Base-by-base conservation (phyloP, 1,140 invertebrate genomes). In the Zaprionus gabonicus region DNA sequence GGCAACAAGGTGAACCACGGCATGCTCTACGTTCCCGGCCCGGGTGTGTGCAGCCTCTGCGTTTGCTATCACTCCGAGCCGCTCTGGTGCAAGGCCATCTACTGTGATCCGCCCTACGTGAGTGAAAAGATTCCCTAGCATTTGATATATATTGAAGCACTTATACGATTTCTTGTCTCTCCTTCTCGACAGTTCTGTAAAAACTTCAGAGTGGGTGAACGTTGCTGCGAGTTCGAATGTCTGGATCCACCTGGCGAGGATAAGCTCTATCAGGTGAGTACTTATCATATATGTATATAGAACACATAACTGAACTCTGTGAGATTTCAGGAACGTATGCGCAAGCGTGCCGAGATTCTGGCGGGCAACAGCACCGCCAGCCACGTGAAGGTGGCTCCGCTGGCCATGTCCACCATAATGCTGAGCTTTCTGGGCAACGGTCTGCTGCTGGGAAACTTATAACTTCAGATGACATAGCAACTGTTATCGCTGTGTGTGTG, bases 71-170 rank as follows among this genome's bases (percentile, higher is more conserved):
- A 97, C 92, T 96, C 96, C 15, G 95, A 96, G 86, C 96, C 96
- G 58, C 96, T 96, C 93, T 97, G 96, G 96, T 98, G 97, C 93
- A 96, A 96, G 91, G 95, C 96, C 12, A 97, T 97, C 74, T 97
- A 96, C 93, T 98, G 97, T 91, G 95, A 96, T 81, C 96, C 97
- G 55, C 97, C 96, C 68, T 96, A 96, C 92, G 96, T 97, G 86
- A 96, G 95, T 25, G 27, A 27, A 23, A 3, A 51, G 15, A 13
- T 23, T 10, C 6, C 20, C 2, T 2, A 17, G 36, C n/a, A 44
- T 44, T 12, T 3, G 12, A 53, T 53, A 31, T 58, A 12, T 20
- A 20, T 20, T 20, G 20, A 20, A 20, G 20, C 20, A 56, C 27
- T 28, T 10, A 7, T 36, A 4, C 2, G 49, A 56, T n/a, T 38